Evolutionary conservation across 2,888 invertebrate species (phyloP).

Genomic region (Meta bourneti): DNA sequence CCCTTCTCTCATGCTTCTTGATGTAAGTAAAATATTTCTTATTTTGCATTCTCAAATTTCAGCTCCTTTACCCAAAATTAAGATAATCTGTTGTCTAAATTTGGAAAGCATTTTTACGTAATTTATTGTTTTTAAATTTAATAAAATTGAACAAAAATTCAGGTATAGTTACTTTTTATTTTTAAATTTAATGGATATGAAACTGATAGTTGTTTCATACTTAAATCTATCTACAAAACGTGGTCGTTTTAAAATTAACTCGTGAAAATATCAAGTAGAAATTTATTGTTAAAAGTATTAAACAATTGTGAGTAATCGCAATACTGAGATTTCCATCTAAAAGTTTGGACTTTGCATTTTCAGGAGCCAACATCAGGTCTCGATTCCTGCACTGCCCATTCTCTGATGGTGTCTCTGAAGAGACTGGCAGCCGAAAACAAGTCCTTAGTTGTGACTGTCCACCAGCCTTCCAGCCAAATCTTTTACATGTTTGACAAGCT

Average conservation of each 20-base stretch:
- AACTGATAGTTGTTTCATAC: neutral
- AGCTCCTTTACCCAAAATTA: too few relatives aligned
- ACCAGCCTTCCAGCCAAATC: conserved; percentile 91
- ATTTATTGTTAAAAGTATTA: too few relatives aligned
- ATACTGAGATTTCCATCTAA: too few relatives aligned
- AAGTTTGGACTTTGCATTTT: neutral
- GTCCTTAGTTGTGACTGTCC: conserved; percentile 89
- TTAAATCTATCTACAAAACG: neutral
- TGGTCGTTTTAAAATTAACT: too few relatives aligned
- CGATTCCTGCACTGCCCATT: conserved; percentile 89
- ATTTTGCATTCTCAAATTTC: too few relatives aligned
- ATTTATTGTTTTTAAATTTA: too few relatives aligned
- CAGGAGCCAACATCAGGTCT: conserved; percentile 92
- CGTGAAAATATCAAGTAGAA: too few relatives aligned
- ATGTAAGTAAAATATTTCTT: conserved; percentile 84
- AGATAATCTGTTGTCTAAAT: too few relatives aligned
- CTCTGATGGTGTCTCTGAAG: conserved; percentile 87
- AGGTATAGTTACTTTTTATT: neutral
- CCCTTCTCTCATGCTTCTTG: conserved; percentile 89
- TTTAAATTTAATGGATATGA: neutral
- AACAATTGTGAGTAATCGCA: too few relatives aligned
- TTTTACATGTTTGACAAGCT: conserved; percentile 91
- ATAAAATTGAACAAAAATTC: too few relatives aligned
- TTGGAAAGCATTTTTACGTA: too few relatives aligned
- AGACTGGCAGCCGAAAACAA: conserved; percentile 89